Base-by-base conservation (phyloP, 2,797 vertebrate genomes). In the Coluber constrictor region DNA sequence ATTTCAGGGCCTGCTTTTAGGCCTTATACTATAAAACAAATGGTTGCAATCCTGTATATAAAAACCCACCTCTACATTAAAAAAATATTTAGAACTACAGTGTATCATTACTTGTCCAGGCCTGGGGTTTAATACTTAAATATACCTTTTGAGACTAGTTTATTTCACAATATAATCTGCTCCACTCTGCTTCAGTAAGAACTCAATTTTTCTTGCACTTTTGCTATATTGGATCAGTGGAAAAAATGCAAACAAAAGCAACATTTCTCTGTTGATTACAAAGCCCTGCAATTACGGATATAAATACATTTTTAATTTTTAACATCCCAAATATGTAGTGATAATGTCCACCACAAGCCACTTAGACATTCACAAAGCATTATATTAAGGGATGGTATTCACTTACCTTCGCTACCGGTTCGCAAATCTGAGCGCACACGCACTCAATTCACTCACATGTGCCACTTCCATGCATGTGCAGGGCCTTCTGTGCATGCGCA, bases 321-420 rank as follows among this genome's bases (percentile, higher is more conserved):
- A 91, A 27, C 86, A 86, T 15, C 66, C 57, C 60, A 86, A 57
- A 93, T 89, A 88, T 57, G 59, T 91, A 37, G 54, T 32, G 54
- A 91, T 70, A 92, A 86, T 29, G 54, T 92, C 70, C 89, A 86
- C 70, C 91, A 29, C 32, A 37, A 92, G 66, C 91, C 79, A 12
- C 32, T 32, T 12, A 57, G 51, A 70, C 59, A 86, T 74, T 90
- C 91, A 61, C 74, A 66, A 57, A 55, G 91, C 88, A 90, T 92
- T 63, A 60, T 51, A 37, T 37, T 37, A 37, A 37, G 37, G 37
- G 37, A 37, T 37, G 47, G 5, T 47, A 47, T 47, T 47, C 47
- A 51, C 6, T 51, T 51, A 51, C 47, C 47, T 51, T 51, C 47
- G 6, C 47, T 51, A 51, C 47, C 7, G 47, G 47, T 51, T 51